phyloP scores from a whole-genome alignment of 1,140 invertebrate species.

The Drosophila nasuta region DNA sequence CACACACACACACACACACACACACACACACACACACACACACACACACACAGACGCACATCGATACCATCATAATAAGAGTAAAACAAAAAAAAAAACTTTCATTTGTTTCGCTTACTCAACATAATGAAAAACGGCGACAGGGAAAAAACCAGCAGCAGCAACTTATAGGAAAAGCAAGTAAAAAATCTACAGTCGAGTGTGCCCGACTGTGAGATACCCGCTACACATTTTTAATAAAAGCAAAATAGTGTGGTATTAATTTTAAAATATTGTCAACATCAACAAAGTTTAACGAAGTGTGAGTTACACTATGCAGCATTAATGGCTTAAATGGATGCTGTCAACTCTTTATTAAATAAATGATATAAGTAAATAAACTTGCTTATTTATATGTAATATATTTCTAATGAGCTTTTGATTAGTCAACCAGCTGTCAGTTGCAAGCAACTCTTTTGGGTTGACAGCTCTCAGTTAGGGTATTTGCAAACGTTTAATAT shows the following conservation, averaged over 20 bases:
- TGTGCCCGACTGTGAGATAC: constrained; percentile 10
- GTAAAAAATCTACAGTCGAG: constrained; percentile 8
- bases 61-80: constrained; percentile 18
- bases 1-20: constrained; percentile 29
- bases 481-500: constrained; percentile 47
- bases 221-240: no score
- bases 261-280: background rate
- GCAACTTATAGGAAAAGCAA: background rate
- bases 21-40: constrained; percentile 25
- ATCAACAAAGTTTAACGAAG: background rate
- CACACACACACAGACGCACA: constrained; percentile 26
- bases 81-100: constrained; percentile 50
- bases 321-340: no score
- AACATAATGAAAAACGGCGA: constrained; percentile 71
- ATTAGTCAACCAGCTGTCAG: background rate
- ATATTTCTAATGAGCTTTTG: background rate
- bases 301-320: no score
- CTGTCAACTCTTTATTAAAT: no score
- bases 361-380: background rate
- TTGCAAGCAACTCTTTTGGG: background rate
- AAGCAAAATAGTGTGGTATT: no score
- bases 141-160: constrained; percentile 20
- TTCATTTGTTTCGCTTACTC: constrained; percentile 76
- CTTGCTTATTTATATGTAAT: background rate
- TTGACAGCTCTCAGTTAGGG: constrained; percentile 12